phyloP scores from a whole-genome alignment of 2,888 invertebrate species.

The Colletes collaris region DNA sequence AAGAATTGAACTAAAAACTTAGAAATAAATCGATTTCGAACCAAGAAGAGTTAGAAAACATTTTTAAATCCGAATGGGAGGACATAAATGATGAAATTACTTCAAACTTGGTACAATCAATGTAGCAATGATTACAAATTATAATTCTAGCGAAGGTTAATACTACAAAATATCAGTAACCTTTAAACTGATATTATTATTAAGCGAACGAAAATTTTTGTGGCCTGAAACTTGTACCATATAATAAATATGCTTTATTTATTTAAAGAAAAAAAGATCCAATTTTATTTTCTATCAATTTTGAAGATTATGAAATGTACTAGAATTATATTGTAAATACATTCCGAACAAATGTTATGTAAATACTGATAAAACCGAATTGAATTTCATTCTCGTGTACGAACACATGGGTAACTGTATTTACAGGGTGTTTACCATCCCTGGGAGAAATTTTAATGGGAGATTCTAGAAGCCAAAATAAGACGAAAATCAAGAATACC shows the following conservation, averaged over 20 bases:
- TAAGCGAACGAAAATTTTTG: neutral
- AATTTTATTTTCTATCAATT: too few species aligned
- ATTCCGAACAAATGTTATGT: too few species aligned
- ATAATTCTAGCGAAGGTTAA: neutral
- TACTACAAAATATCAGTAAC: neutral
- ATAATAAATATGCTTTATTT: neutral
- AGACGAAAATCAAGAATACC: too few species aligned
- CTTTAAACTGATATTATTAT: neutral
- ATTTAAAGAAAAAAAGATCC: neutral
- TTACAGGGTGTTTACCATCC: too few species aligned
- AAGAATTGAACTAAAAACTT: conserved; percentile 4
- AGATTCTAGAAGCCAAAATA: too few species aligned
- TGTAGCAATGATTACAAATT: neutral
- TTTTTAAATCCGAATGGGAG: conserved; percentile 2
- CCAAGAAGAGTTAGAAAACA: neutral
- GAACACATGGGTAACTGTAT: too few species aligned
- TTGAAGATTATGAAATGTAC: too few species aligned
- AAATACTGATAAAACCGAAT: too few species aligned
- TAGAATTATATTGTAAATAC: too few species aligned
- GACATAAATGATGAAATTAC: neutral
- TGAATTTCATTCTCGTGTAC: too few species aligned
- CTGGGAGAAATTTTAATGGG: too few species aligned
- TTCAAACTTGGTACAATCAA: conserved; percentile 3
- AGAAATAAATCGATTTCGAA: neutral
- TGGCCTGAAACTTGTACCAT: neutral